phyloP scores from a whole-genome alignment of 2,113 vertebrate species.

The Perca flavescens region DNA sequence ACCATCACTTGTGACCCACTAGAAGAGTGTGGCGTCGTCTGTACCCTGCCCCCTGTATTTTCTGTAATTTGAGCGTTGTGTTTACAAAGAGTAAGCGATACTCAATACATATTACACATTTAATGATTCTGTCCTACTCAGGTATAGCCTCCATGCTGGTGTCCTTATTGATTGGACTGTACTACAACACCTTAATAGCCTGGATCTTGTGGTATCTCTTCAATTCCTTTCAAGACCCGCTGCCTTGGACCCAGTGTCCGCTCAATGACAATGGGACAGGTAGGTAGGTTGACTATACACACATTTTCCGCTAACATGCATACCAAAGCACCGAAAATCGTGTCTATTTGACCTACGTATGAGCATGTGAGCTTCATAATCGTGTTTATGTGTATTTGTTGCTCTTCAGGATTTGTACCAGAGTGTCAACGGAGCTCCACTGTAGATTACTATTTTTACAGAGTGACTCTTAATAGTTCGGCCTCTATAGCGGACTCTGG shows the following conservation, averaged over 20 bases:
- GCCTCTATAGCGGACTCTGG: conserved; percentile 85
- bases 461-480: conserved; percentile 89
- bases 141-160: conserved; percentile 92
- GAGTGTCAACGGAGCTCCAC: conserved; percentile 90
- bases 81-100: too few species aligned
- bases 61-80: too few species aligned
- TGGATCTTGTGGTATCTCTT: conserved; percentile 83
- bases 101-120: too few species aligned
- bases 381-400: background rate
- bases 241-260: conserved; percentile 92
- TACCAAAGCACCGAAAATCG: background rate
- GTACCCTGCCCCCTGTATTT: too few species aligned
- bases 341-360: too few species aligned
- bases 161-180: conserved; percentile 89
- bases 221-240: conserved; percentile 81
- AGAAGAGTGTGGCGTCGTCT: too few species aligned
- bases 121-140: conserved; percentile 54
- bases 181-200: conserved; percentile 94
- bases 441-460: conserved; percentile 93
- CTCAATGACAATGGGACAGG: conserved; percentile 83
- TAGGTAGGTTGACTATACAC: background rate
- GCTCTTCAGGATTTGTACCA: conserved; percentile 80
- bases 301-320: background rate
- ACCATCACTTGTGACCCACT: too few species aligned
- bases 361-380: too few species aligned